These are phyloP conservation scores for Habroteleia sp. DNA, from an alignment of 2,888 invertebrate genomes.

Conservation along the genomic window DNA sequence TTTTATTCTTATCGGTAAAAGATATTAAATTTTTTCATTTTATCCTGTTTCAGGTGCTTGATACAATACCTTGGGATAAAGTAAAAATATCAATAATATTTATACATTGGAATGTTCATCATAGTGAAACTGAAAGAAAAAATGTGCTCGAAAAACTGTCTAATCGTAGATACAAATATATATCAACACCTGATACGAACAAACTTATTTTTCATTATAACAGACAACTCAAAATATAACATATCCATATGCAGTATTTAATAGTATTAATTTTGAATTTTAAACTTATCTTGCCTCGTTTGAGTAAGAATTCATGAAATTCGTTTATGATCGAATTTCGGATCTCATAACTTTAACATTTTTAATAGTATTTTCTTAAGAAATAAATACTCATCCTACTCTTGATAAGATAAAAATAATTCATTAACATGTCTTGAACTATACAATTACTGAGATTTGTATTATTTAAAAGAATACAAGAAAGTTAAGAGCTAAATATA, in stretches of 20 bases:
- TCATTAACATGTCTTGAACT: conserved; percentile 21
- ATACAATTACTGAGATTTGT: no score
- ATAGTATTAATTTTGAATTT: no score
- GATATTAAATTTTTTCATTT: conserved; percentile 39
- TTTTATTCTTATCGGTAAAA: conserved; percentile 46
- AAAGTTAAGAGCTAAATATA: neutral
- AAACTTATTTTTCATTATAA: conserved; percentile 77
- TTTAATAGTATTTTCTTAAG: conserved; percentile 26
- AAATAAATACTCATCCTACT: conserved; percentile 27
- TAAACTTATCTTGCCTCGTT: conserved; percentile 10
- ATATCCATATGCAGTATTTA: neutral
- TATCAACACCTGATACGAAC: conserved; percentile 71
- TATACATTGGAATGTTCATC: conserved; percentile 77
- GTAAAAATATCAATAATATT: conserved; percentile 77
- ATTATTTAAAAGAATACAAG: no score
- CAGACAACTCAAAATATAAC: conserved; percentile 73
- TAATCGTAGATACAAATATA: conserved; percentile 73
- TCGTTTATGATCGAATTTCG: conserved; percentile 48
- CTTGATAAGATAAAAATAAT: neutral
- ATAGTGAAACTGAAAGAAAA: conserved; percentile 75
- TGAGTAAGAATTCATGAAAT: conserved; percentile 27
- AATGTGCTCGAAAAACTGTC: conserved; percentile 74
- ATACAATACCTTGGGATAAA: conserved; percentile 78
- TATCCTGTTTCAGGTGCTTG: conserved; percentile 73
- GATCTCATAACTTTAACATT: conserved; percentile 46